Conservation (phyloP, 2,797 vertebrate genomes). For the Lacerta viridis region DNA sequence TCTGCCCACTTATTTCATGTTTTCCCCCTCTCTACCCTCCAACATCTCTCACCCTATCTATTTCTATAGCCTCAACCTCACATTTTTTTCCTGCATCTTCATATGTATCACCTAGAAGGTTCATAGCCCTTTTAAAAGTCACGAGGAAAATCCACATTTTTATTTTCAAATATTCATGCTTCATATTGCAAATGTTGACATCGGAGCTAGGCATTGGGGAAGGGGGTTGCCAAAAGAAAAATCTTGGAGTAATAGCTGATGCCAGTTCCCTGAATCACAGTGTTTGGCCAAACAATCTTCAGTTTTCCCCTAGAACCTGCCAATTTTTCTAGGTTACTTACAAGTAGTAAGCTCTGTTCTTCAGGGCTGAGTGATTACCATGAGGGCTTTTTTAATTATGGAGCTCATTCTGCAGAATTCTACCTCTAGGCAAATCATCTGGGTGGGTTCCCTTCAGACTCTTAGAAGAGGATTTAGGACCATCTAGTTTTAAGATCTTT, state of each 20-base stretch:
- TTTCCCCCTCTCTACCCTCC: too few relatives aligned
- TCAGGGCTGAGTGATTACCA: neutral
- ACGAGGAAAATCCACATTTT: constrained; percentile 2
- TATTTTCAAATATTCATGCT: neutral
- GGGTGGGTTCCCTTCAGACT: neutral
- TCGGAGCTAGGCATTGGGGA: neutral
- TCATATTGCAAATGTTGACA: neutral
- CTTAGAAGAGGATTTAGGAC: neutral
- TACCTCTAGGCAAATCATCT: neutral
- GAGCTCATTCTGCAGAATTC: neutral
- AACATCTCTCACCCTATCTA: too few relatives aligned
- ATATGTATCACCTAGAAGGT: too few relatives aligned
- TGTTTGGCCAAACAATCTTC: neutral
- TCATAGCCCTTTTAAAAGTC: neutral
- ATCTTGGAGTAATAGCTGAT: neutral
- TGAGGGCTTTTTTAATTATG: neutral
- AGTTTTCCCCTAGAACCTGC: neutral
- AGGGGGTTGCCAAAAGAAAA: neutral
- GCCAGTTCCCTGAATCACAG: neutral
- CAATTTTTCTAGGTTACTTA: neutral
- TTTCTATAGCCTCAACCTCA: too few relatives aligned
- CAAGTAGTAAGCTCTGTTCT: neutral
- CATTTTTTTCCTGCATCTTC: too few relatives aligned
- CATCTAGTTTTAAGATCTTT: neutral
- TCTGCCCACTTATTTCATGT: too few relatives aligned